Percentiles rank a stretch among this genome's conserved stretches.
Evolutionary conservation across 2,888 invertebrate species (phyloP).

Genomic region (Pseudoips prasinana): DNA sequence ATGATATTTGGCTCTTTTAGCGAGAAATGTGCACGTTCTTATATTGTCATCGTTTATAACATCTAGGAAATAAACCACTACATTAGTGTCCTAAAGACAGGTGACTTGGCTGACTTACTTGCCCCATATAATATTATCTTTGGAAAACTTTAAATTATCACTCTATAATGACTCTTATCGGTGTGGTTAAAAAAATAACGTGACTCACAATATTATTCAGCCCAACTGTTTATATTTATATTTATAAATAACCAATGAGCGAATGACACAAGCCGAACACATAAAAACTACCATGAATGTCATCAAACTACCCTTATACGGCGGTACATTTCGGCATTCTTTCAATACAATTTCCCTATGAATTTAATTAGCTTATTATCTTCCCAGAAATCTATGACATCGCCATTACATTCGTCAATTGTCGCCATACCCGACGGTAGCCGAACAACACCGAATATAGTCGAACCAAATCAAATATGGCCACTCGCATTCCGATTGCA

Average conservation of each 20-base stretch:
- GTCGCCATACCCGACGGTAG: slow-evolving; percentile 56
- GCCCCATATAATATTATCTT: no score
- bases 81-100: no score
- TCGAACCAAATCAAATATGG: slow-evolving; percentile 68
- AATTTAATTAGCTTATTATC: slow-evolving; percentile 49
- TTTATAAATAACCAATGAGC: slow-evolving; percentile 28
- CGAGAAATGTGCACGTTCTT: no score
- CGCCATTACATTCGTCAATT: slow-evolving; percentile 63
- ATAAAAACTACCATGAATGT: slow-evolving; percentile 29
- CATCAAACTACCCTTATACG: slow-evolving; percentile 21
- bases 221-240: slow-evolving; percentile 7
- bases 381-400: slow-evolving; percentile 66
- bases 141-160: no score
- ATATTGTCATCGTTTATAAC: no score
- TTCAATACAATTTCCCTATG: slow-evolving; percentile 52
- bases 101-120: no score
- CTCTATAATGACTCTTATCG: no score
- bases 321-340: slow-evolving; percentile 33
- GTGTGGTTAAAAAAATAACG: slow-evolving; percentile 9
- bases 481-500: slow-evolving; percentile 78
- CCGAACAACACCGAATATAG: slow-evolving; percentile 65
- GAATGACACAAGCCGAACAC: slow-evolving; percentile 15
- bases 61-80: no score
- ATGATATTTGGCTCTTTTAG: no score
- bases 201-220: slow-evolving; percentile 21